Evolutionary conservation across 2,113 vertebrate species (phyloP), one percentile per base, ranked within the genome.

Genomic region (Manacus vitellinus): DNA sequence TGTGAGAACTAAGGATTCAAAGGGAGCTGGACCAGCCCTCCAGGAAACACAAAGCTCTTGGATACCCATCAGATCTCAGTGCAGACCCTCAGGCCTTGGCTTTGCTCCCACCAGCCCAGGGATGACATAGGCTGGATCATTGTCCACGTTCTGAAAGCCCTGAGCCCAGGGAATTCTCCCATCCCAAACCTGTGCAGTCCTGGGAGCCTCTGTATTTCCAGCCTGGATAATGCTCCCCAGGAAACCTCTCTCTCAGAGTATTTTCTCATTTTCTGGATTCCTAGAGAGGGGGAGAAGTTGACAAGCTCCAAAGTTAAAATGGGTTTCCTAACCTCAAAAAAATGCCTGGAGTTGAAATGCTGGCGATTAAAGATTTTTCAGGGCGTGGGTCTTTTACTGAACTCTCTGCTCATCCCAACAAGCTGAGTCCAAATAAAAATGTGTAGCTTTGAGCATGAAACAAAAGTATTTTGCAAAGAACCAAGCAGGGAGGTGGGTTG

Each of bases 301-400:
- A 74, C 94, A 39, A 85, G 71, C 77, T 91, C 81, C 25, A 25
- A n/a, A 94, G 66, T 12, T 24, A 49, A 90, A 88, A 87, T 7
- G 65, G 94, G 46, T 95, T 97, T 95, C 68, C 81, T 92, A 91
- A 93, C 88, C 75, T 92, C 96, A 43, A 31, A 96, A 95, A 95
- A 94, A 97, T 93, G 90, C 70, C 74, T 82, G 62, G 78, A 80
- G 77, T 76, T 19, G 80, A 77, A 93, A 80, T 89, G 75, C 30
- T 88, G 88, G 84, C 63, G 14, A 85, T 94, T 61, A 35, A 83
- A 62, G 82, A 58, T 86, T 47, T 47, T 62, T 70, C 77, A 90
- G 95, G 92, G 93, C 6, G 92, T 93, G 86, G 94, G 59, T 80
- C 63, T 82, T 83, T 61, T 86, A 67, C 88, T 94, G 72, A 72